Evolutionary conservation across 2,888 invertebrate species (phyloP), one percentile per base, ranked within the genome.

Genomic region (Acanthosoma haemorrhoidale): DNA sequence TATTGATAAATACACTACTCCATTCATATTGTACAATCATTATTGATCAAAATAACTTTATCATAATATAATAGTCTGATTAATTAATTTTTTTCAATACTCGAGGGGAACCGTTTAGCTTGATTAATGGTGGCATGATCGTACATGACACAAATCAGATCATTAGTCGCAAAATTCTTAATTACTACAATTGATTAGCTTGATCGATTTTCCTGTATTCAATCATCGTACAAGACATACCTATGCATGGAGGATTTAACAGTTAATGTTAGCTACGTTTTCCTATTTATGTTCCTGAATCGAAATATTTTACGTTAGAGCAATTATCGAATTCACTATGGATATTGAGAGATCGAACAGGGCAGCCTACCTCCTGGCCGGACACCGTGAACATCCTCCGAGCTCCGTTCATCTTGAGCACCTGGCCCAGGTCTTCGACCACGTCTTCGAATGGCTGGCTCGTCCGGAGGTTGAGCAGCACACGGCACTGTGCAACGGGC

Each of bases 361-460:
- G 25, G 5, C 15, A 43, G 76, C 81, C 81, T 82, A 93, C 96
- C 88, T 94, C 93, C 83, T 92, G 94, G 36, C 94, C 93, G 36
- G 90, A 89, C 59, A 92, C 91, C 32, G 96, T 95, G 82, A 91
- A 94, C 89, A 95, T 92, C 79, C 91, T 85, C 80, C 92, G 91
- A 74, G 92, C 93, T 72, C 92, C 91, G 77, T 87, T 92, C 88
- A 94, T 92, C 83, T 93, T 94, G 74, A 96, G 83, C 59, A 95
- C 93, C 82, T 93, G 92, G 58, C 95, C 95, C 77, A 96, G 85
- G 81, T 96, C 96, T 79, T 91, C 91, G 70, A 96, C 83, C 34
- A 96, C 93, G 79, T 96, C 95, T 81, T 96, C 96, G 79, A 95
- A 96, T 0, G 94, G 93, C 78, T 96, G 95, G 32, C 92, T 89